Base-by-base conservation (phyloP, 2,113 vertebrate species). In the Dryoscopus gambensis region DNA sequence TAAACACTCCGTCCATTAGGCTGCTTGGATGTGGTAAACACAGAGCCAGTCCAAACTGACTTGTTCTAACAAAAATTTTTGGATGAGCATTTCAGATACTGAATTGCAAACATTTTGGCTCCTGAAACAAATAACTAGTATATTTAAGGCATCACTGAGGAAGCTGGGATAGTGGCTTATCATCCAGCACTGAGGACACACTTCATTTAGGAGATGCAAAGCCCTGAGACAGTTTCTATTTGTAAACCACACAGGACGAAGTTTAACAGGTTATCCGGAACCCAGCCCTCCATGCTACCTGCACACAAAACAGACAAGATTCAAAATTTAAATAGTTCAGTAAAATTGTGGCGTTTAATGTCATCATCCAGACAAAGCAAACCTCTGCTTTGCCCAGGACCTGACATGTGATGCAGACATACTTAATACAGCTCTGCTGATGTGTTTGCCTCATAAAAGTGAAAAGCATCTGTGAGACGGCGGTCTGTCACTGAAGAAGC, bases 401-500 rank as follows among this genome's bases (percentile, higher is more conserved):
- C 50, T 67, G 56, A 50, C 8, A 19, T 4, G 8, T 55, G 52
- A 80, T 4, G 2, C 27, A 94, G 80, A 84, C 44, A 17, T 3
- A 37, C 39, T 81, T 71, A 87, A 78, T 94, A 78, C 35, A 89
- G 56, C 73, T 91, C 25, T 5, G 10, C 19, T 89, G 60, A 70
- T 63, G 65, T 47, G 28, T 60, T n/a, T 87, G 83, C 42, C 64
- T 81, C 42, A 47, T 42, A 81, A 71, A 93, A 95, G 79, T 46
- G 80, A 96, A 70, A 28, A 86, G 69, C 80, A 87, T 90, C 84
- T 93, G 73, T 0, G 4, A 84, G 86, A 95, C 2, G 2, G 78
- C 87, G 80, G 78, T 87, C 94, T 97, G 87, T 84, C 91, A 91
- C 87, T 65, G 53, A 83, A 73, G 70, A 87, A 91, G 63, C 63